Evolutionary conservation across 2,888 invertebrate species (phyloP).

Genomic region (Idaea aversata): DNA sequence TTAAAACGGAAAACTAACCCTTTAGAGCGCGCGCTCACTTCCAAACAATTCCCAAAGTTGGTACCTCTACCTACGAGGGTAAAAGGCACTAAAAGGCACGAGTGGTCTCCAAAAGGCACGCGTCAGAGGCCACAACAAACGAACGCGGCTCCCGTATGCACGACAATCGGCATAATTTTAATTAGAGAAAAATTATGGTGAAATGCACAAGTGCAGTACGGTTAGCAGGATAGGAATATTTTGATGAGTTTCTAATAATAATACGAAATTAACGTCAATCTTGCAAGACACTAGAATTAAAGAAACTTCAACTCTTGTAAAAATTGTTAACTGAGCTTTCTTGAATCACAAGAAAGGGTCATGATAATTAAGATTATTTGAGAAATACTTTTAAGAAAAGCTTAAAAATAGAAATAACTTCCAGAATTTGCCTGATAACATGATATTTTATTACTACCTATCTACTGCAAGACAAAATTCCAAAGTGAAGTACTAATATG

Average conservation of each 20-base stretch:
- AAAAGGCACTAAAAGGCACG: constrained; percentile 77
- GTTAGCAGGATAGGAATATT: constrained; percentile 28
- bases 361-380: no score
- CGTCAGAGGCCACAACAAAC: constrained; percentile 75
- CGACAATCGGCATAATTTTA: constrained; percentile 79
- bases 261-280: no score
- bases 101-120: constrained; percentile 71
- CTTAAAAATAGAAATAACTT: no score
- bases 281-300: no score
- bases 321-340: no score
- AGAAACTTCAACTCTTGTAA: constrained; percentile 11
- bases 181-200: constrained; percentile 78
- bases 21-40: constrained; percentile 41
- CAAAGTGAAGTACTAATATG: no score
- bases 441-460: no score
- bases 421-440: no score
- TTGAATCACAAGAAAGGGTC: no score
- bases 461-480: no score
- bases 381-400: no score
- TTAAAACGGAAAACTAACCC: constrained; percentile 37
- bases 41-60: constrained; percentile 54
- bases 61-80: constrained; percentile 59
- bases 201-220: constrained; percentile 61
- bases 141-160: constrained; percentile 55
- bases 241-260: no score